Evolutionary conservation across 1,140 invertebrate species (phyloP).

Genomic region (Drosophila ambigua): DNA sequence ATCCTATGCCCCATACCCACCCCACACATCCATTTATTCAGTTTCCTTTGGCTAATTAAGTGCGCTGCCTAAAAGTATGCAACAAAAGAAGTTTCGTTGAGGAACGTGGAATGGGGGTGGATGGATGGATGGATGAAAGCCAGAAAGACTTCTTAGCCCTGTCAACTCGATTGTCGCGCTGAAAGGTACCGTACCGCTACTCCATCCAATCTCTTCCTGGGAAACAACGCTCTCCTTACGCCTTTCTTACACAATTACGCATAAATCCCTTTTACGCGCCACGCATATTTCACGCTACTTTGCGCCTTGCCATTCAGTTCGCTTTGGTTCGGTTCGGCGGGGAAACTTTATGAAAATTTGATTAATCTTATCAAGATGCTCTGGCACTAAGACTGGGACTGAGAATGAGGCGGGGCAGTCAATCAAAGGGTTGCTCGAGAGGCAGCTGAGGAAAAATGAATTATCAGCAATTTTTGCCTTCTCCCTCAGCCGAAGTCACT

Average conservation of each 20-base stretch:
- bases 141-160: constrained; percentile 58
- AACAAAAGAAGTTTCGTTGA: constrained; percentile 65
- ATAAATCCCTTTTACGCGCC: constrained; percentile 78
- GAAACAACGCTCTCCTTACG: constrained; percentile 47
- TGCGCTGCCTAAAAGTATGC: constrained; percentile 65
- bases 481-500: neutral
- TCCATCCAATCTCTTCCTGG: constrained; percentile 36
- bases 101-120: neutral
- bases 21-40: constrained; percentile 8
- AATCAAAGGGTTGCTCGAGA: constrained; percentile 47
- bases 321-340: constrained; percentile 10
- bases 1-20: neutral
- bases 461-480: constrained; percentile 74
- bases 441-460: constrained; percentile 66
- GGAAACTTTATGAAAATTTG: constrained; percentile 81
- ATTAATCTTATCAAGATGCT: constrained; percentile 83
- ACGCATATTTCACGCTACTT: constrained; percentile 75
- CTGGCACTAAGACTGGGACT: too few species aligned
- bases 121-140: constrained; percentile 2
- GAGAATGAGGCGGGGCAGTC: constrained; percentile 9
- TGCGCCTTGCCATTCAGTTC: constrained; percentile 13
- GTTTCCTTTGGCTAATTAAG: constrained; percentile 57
- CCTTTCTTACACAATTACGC: constrained; percentile 80
- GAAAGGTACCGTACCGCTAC: constrained; percentile 56
- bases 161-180: constrained; percentile 62